phyloP scores from a whole-genome alignment of 2,797 vertebrate species.

The Enteromius thamalakanensis region DNA sequence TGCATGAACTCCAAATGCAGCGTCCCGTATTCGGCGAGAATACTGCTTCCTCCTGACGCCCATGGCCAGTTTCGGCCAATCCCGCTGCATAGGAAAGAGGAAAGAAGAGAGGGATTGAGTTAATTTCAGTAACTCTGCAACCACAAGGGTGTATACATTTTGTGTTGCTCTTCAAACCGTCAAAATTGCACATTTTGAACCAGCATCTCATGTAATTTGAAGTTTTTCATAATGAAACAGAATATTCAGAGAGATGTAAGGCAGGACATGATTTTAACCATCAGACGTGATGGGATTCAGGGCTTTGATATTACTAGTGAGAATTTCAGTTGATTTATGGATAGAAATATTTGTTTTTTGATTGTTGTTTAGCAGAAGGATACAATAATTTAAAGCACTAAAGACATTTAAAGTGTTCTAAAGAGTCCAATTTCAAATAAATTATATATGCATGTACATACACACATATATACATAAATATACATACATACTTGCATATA shows the following conservation, averaged over 20 bases:
- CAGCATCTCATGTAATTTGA: neutral
- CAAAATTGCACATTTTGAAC: neutral
- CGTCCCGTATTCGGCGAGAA: constrained; percentile 97
- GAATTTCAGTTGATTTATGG: neutral
- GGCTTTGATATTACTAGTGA: neutral
- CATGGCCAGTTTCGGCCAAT: constrained; percentile 98
- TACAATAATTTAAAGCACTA: too few species aligned
- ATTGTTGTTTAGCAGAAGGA: neutral
- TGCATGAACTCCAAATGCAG: constrained; percentile 97
- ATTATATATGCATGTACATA: too few species aligned
- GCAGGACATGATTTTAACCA: neutral
- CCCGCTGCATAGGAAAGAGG: constrained; percentile 74
- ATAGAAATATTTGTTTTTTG: neutral
- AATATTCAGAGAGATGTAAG: neutral
- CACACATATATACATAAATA: neutral
- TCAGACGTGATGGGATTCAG: too few species aligned
- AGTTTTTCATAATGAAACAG: neutral
- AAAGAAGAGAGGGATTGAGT: constrained; percentile 1
- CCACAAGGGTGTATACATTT: neutral
- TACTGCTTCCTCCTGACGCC: constrained; percentile 98
- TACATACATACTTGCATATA: neutral
- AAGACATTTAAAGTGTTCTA: too few species aligned
- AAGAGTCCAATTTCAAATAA: too few species aligned
- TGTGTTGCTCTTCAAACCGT: neutral
- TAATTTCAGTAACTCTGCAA: neutral